phyloP scores from a whole-genome alignment of 1,140 invertebrate genomes.

The Wiebesia pumilae region DNA sequence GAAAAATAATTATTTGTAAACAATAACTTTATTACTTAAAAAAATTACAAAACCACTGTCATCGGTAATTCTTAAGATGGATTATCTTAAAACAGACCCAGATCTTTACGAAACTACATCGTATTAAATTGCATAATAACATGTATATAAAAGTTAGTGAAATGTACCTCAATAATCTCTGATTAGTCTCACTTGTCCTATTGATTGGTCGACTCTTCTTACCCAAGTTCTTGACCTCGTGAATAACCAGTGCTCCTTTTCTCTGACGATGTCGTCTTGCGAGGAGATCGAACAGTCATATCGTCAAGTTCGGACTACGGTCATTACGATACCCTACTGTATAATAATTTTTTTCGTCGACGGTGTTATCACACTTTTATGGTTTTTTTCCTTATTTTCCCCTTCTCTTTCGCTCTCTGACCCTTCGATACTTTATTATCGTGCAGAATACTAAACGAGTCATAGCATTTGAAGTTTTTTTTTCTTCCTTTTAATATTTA shows the following conservation, averaged over 20 bases:
- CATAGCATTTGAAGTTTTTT: slow-evolving; percentile 3
- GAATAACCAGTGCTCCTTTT: slow-evolving; percentile 49
- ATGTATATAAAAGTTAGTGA: neutral
- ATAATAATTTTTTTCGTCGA: slow-evolving; percentile 36
- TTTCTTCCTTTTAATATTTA: neutral
- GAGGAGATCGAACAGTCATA: slow-evolving; percentile 2
- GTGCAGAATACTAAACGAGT: neutral
- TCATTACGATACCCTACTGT: slow-evolving; percentile 5
- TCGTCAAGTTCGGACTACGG: neutral
- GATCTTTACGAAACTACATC: neutral
- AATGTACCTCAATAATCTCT: neutral
- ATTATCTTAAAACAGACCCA: neutral
- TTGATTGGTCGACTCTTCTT: neutral
- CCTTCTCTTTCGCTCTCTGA: neutral
- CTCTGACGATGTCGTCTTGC: slow-evolving; percentile 53
- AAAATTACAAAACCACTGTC: neutral
- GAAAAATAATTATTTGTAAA: too few species aligned
- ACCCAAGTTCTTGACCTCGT: slow-evolving; percentile 19
- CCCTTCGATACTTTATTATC: slow-evolving; percentile 17
- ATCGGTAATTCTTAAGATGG: neutral
- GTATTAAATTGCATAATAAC: neutral
- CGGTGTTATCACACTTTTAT: neutral
- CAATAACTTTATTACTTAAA: too few species aligned
- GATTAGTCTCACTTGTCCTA: slow-evolving; percentile 18
- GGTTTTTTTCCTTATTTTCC: neutral